Evolutionary conservation across 2,888 invertebrate species (phyloP).

Genomic region (Drosophila incognita): DNA sequence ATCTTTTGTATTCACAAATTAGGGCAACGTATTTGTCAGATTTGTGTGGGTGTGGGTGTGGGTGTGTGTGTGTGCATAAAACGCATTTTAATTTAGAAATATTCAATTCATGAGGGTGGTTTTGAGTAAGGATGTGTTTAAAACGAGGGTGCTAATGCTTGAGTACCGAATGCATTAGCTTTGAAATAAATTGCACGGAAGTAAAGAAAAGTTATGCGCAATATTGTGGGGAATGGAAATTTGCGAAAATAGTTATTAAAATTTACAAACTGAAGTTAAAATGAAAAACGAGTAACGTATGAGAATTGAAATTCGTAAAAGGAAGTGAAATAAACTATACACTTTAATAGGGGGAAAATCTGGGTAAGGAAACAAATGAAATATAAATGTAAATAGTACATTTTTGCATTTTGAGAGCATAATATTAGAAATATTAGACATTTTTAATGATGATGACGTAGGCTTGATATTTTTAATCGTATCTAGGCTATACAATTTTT

Average conservation of each 20-base stretch:
- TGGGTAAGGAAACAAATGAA: neutral
- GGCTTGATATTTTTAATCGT: neutral
- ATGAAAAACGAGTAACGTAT: neutral
- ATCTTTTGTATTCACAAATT: conserved; percentile 45
- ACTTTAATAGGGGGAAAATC: neutral
- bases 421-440: neutral
- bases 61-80: conserved; percentile 57
- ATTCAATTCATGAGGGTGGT: conserved; percentile 36
- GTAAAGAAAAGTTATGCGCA: conserved; percentile 28
- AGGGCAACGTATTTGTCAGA: conserved; percentile 43
- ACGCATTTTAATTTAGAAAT: conserved; percentile 69
- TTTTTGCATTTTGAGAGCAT: neutral
- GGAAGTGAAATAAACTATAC: neutral
- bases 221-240: conserved; percentile 11
- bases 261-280: conserved; percentile 13
- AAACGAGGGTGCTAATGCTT: conserved; percentile 58
- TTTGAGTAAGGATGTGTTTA: conserved; percentile 7
- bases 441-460: neutral
- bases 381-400: neutral
- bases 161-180: conserved; percentile 44
- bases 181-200: conserved; percentile 67
- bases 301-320: neutral
- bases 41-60: conserved; percentile 1
- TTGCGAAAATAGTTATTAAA: conserved; percentile 26
- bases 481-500: neutral